A percentile compares a stretch with the other conserved stretches of the same genome.
phyloP scores from a whole-genome alignment of 1,140 invertebrate genomes.

The Dendroctonus valens region DNA sequence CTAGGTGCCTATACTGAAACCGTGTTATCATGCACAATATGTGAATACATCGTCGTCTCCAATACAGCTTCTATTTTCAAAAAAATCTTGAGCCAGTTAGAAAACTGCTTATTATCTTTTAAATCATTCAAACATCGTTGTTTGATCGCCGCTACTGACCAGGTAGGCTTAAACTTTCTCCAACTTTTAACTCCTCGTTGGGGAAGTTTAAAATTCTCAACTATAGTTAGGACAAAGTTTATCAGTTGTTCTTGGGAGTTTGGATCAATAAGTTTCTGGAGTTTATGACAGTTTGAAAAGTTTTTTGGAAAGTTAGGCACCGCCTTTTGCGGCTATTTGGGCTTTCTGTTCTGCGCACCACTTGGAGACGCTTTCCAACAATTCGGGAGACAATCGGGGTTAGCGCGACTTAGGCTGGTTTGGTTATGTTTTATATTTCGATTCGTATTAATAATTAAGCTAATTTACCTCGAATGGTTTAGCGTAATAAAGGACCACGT shows the following conservation, averaged over 20 bases:
- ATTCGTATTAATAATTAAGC: not conserved
- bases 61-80: no score
- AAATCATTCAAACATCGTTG: no score
- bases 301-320: conserved; percentile 44
- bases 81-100: no score
- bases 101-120: no score
- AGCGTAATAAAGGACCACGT: no score
- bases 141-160: conserved; percentile 27
- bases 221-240: conserved; percentile 38
- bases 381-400: conserved; percentile 32
- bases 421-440: conserved; percentile 9
- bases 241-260: conserved; percentile 38
- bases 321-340: conserved; percentile 40
- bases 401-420: conserved; percentile 26
- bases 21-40: conserved; percentile 10
- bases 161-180: conserved; percentile 28
- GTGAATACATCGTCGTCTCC: not conserved
- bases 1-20: conserved; percentile 22
- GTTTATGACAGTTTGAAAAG: conserved; percentile 48
- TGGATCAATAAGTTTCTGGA: conserved; percentile 36
- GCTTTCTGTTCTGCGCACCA: conserved; percentile 42
- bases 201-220: conserved; percentile 33
- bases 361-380: conserved; percentile 30
- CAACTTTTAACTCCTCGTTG: conserved; percentile 26
- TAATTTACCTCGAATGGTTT: not conserved